Conservation (phyloP, 2,888 invertebrate genomes). For the Serripes groenlandicus region DNA sequence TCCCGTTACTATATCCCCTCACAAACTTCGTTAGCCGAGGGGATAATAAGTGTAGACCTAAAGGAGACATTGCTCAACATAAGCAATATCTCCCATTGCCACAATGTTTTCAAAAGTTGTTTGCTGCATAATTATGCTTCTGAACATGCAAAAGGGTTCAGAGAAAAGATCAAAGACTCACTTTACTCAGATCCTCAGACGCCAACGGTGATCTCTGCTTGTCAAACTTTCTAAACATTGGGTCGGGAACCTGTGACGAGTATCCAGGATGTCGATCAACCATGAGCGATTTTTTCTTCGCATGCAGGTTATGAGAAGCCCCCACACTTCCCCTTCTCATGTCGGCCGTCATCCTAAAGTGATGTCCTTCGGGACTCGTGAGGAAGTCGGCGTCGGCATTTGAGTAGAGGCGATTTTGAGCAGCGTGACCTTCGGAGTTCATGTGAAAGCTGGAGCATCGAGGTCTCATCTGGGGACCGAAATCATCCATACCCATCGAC, state of each 20-base stretch:
- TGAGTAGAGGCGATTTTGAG: conserved; percentile 70
- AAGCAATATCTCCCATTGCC: background rate
- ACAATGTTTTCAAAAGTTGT: background rate
- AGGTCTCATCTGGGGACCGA: conserved; percentile 75
- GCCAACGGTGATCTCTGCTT: conserved; percentile 63
- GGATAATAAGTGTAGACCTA: too few species aligned
- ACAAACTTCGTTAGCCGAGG: too few species aligned
- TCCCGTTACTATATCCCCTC: too few species aligned
- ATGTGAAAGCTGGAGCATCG: conserved; percentile 82
- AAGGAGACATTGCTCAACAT: too few species aligned
- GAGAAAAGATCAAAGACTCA: conserved; percentile 7
- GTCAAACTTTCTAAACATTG: conserved; percentile 63
- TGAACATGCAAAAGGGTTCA: too few species aligned
- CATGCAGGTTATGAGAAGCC: conserved; percentile 78
- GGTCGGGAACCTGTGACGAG: conserved; percentile 66
- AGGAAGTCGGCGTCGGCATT: conserved; percentile 57
- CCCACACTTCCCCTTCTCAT: conserved; percentile 82
- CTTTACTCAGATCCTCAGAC: conserved; percentile 45
- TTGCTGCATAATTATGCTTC: background rate
- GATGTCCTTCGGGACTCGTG: conserved; percentile 68
- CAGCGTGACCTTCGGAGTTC: conserved; percentile 80
- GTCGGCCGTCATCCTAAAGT: conserved; percentile 75
- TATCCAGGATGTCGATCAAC: conserved; percentile 79
- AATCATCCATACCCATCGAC: conserved; percentile 78
- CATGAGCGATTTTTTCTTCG: conserved; percentile 76